A percentile compares a stretch with the other conserved stretches of the same genome.
These are phyloP conservation scores for Lepilemur ruficaudatus DNA, from an alignment of 2,797 vertebrate genomes.

Conservation along the genomic window DNA sequence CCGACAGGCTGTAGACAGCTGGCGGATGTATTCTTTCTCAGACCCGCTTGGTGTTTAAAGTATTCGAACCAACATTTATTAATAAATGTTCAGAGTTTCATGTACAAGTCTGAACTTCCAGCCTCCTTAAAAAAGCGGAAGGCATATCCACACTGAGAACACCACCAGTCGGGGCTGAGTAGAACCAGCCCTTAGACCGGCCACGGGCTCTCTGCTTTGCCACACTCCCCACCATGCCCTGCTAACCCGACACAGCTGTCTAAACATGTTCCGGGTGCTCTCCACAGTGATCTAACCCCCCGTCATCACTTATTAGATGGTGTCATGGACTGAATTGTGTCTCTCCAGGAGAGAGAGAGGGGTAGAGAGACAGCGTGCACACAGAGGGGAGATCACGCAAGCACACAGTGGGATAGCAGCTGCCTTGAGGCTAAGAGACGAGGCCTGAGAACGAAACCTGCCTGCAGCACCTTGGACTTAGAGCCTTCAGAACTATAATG, in stretches of 20 bases:
- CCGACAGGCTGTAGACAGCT: accelerated
- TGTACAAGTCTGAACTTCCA: not conserved
- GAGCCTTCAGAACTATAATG: not conserved
- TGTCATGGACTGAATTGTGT: not conserved
- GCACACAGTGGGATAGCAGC: not conserved
- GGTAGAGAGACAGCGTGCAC: not conserved
- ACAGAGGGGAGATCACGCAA: not conserved
- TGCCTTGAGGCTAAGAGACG: not conserved
- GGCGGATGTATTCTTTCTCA: not conserved
- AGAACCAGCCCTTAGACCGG: not conserved
- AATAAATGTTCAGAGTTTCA: not conserved
- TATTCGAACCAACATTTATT: not conserved
- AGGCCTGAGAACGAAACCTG: no score
- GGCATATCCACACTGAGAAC: not conserved
- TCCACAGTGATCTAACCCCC: no score
- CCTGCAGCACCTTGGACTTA: not conserved
- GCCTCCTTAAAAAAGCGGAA: not conserved
- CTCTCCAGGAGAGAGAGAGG: not conserved
- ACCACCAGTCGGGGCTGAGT: not conserved
- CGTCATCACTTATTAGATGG: not conserved
- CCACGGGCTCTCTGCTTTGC: not conserved
- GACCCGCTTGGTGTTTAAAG: not conserved
- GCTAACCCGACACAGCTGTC: no score
- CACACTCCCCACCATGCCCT: not conserved
- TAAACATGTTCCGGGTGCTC: not conserved